Evolutionary conservation across 2,113 vertebrate genomes (phyloP), one percentile per base, ranked within the genome.

Genomic region (Labeo rohita): DNA sequence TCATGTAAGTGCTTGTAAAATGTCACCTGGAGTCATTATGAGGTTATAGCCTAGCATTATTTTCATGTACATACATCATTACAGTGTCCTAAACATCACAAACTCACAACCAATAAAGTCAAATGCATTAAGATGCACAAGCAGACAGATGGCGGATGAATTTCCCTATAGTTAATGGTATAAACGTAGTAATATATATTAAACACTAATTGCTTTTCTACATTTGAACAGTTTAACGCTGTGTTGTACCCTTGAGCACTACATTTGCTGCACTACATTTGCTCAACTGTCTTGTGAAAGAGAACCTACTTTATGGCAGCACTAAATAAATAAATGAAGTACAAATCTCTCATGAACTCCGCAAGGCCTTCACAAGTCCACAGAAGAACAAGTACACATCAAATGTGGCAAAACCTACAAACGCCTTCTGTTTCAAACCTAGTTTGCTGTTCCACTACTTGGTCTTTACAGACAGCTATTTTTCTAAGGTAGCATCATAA

Each of bases 111-210:
- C 54, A 80, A 59, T 59, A 23, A 83, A 54, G 10, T 21, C 4
- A 28, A 21, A 70, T 70, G 23, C 9, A 2, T 54, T 77, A 77
- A 28, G 12, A 10, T 23, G 39, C 56, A 61, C 8, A 61, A 74
- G 18, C 34, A 43, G 56, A 65, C 43, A 80, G 79, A 80, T 80
- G 43, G 56, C 47, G n/a, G 43, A 23, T 49, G 39, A 80, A 80
- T 80, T 65, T 63, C 21, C 77, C 0, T 11, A 80, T 28, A n/a
- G 50, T 61, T 45, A 49, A 74, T 49, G 11, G 11, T 11, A 36
- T 39, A 78, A 56, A 54, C 34, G 23, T 61, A 59, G n/a, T 61
- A 59, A 45, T 43, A 76, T 50, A 76, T 4, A 39, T 39, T 34
- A 23, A 47, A 6, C 23, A 76, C n/a, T 28, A 16, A 76, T 34